Evolutionary conservation across 2,113 vertebrate genomes (phyloP), one percentile per base, ranked within the genome.

Genomic region (Argyrosomus japonicus): DNA sequence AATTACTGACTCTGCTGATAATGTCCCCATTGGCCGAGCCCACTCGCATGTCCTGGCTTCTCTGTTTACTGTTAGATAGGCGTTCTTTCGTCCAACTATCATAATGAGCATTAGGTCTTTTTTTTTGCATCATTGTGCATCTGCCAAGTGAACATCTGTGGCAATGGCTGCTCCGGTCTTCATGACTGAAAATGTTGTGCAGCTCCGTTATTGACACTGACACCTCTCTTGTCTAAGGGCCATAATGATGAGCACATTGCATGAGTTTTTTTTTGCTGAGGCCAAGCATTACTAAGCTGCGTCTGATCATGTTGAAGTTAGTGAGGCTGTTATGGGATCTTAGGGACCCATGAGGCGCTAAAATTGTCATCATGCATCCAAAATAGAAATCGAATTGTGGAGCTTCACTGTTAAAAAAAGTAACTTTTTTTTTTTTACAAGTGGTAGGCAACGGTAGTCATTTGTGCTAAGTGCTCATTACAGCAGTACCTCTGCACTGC

Each of bases 61-160:
- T 74, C 58, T 50, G 40, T 84, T 90, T 76, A 40, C 79, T 57
- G 54, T 77, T 43, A 27, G 72, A 77, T 27, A 45, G 73, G 60
- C 54, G 36, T 67, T 61, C 89, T 76, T 40, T 78, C 18, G 14
- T 82, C 53, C 0, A 17, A 67, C 62, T 71, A 62, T 14, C 54
- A 65, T 81, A 76, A 82, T 57, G 81, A 87, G 85, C 79, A 11
- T 84, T 70, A 11, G 45, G 36, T 51, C 13, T 83, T 81, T 36
- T 36, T 36, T 79, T 70, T 36, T 32, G 71, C 70, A 18, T 63
- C n/a, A n/a, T 51, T 0, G 60, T 64, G 82, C 82, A 54, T 77
- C 29, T 79, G 84, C 84, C 72, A 79, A 82, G 74, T 57, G 83
- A 87, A 90, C 90, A 89, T 90, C 82, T 92, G 87, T 64, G 72